Evolutionary conservation across 2,797 vertebrate species (phyloP).

Genomic region (Girardinus metallicus): DNA sequence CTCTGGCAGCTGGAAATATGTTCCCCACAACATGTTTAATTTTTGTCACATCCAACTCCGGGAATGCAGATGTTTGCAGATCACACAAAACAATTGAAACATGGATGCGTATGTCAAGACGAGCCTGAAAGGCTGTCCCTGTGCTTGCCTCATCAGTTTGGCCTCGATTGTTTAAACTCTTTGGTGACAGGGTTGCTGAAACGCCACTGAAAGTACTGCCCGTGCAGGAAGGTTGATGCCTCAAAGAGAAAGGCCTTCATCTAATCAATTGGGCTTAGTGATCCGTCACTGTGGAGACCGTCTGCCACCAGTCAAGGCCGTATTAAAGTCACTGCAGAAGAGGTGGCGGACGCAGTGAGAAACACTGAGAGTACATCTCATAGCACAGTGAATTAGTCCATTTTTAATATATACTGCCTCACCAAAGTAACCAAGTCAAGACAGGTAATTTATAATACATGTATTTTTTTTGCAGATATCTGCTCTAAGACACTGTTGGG

Average conservation of each 20-base stretch:
- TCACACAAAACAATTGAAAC: background rate
- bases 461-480: background rate
- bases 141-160: background rate
- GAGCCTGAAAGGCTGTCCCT: too few species aligned
- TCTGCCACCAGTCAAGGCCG: slow-evolving; percentile 57
- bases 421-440: background rate
- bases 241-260: slow-evolving; percentile 61
- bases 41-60: background rate
- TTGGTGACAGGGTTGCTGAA: slow-evolving; percentile 38
- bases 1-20: background rate
- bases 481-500: background rate
- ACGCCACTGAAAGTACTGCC: slow-evolving; percentile 69
- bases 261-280: slow-evolving; percentile 79
- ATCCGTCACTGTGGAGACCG: slow-evolving; percentile 49
- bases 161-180: background rate
- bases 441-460: background rate
- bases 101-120: background rate
- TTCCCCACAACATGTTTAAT: background rate
- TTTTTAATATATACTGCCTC: background rate
- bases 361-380: slow-evolving; percentile 1
- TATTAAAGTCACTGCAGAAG: slow-evolving; percentile 58
- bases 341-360: slow-evolving; percentile 11
- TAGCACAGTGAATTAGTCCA: background rate
- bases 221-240: slow-evolving; percentile 58
- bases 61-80: background rate